These are phyloP conservation scores for Busseola fusca DNA, from an alignment of 2,888 invertebrate genomes.

Conservation along the genomic window DNA sequence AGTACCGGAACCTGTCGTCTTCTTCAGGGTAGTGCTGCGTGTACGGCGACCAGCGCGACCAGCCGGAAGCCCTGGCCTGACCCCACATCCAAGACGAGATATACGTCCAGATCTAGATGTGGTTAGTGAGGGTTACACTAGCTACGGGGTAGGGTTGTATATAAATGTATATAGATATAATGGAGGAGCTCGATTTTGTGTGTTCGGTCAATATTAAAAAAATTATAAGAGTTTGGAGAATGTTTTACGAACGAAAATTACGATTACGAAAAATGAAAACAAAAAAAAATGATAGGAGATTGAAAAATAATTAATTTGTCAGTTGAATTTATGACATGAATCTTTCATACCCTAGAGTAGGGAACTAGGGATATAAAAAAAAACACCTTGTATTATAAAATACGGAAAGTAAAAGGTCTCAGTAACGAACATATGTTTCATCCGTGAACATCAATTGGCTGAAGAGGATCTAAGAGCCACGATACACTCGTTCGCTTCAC, in stretches of 20 bases:
- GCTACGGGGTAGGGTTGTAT: constrained; percentile 72
- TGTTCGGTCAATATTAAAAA: neutral
- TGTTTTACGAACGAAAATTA: neutral
- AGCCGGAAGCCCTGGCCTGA: constrained; percentile 65
- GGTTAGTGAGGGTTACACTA: constrained; percentile 74
- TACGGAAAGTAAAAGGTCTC: neutral
- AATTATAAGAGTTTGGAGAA: neutral
- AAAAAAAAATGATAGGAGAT: too few relatives aligned
- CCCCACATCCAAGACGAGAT: constrained; percentile 85
- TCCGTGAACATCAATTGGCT: constrained; percentile 3
- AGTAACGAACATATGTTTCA: neutral
- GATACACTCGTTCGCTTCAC: constrained; percentile 15
- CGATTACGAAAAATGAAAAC: neutral
- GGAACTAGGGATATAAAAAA: too few relatives aligned
- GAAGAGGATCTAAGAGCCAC: constrained; percentile 4
- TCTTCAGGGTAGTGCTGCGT: constrained; percentile 75
- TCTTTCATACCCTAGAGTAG: too few relatives aligned
- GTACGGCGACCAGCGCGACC: constrained; percentile 82
- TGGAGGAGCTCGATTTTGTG: constrained; percentile 25
- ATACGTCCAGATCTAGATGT: constrained; percentile 83
- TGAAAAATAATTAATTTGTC: too few relatives aligned
- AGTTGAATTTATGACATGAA: too few relatives aligned
- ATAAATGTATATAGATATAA: constrained; percentile 30
- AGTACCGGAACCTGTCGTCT: constrained; percentile 76
- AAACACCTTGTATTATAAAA: neutral